Percentiles rank a stretch among this genome's conserved stretches.
Evolutionary conservation across 2,888 invertebrate genomes (phyloP).

Genomic region (Drosophila atripex): DNA sequence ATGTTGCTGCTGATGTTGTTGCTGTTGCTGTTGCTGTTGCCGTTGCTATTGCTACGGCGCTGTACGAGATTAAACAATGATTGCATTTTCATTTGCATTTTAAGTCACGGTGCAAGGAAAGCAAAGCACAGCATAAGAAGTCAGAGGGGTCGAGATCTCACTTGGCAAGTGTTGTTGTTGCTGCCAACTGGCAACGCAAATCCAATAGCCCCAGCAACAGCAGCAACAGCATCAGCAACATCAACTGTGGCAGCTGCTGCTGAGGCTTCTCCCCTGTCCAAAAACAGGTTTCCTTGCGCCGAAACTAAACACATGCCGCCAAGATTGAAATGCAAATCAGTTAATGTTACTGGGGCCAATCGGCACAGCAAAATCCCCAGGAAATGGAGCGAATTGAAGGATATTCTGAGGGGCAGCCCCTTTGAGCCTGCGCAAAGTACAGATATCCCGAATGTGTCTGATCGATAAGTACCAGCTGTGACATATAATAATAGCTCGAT

Average conservation of each 20-base stretch:
- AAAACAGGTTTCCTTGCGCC: slow-evolving; percentile 61
- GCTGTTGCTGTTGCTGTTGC: slow-evolving; percentile 34
- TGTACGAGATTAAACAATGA: slow-evolving; percentile 77
- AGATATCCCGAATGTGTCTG: neutral
- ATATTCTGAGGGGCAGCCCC: neutral
- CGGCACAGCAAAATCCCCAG: slow-evolving; percentile 6
- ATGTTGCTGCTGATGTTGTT: slow-evolving; percentile 29
- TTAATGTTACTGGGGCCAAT: slow-evolving; percentile 52
- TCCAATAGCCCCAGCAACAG: slow-evolving; percentile 22
- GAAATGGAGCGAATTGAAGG: neutral
- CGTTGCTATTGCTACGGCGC: slow-evolving; percentile 45
- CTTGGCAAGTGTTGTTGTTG: slow-evolving; percentile 68
- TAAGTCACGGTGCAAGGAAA: slow-evolving; percentile 73
- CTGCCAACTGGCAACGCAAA: slow-evolving; percentile 23
- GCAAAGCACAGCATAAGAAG: slow-evolving; percentile 61
- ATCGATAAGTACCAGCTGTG: slow-evolving; percentile 5
- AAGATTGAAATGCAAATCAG: slow-evolving; percentile 77
- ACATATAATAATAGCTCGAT: slow-evolving; percentile 1
- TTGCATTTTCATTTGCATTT: slow-evolving; percentile 79
- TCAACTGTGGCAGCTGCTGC: slow-evolving; percentile 29
- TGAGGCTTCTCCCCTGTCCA: slow-evolving; percentile 25
- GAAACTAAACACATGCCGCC: slow-evolving; percentile 76
- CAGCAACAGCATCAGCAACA: slow-evolving; percentile 13
- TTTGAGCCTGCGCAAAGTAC: neutral
- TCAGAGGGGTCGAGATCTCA: slow-evolving; percentile 74